Evolutionary conservation across 2,888 invertebrate species (phyloP).

Genomic region (Campaea margaritaria): DNA sequence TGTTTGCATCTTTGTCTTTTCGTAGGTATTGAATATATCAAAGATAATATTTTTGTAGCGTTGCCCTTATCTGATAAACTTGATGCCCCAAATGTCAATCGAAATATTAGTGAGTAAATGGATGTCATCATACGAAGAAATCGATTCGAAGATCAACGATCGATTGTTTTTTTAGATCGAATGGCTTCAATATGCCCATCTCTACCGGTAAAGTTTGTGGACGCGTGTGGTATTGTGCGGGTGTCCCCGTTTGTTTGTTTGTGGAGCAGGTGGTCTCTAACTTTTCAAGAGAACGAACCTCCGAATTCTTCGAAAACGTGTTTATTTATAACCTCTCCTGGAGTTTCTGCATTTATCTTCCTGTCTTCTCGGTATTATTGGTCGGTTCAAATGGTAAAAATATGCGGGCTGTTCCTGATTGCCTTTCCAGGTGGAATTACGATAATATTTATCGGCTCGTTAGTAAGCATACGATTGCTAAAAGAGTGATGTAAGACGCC

Average conservation of each 20-base stretch:
- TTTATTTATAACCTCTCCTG: slow-evolving; percentile 43
- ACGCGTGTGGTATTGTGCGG: slow-evolving; percentile 37
- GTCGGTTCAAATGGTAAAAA: slow-evolving; percentile 30
- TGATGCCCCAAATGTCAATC: too few species aligned
- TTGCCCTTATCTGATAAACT: too few species aligned
- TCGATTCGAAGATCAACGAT: too few species aligned
- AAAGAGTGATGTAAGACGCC: too few species aligned
- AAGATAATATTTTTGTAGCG: too few species aligned
- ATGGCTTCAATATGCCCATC: slow-evolving; percentile 16
- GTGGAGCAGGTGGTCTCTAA: slow-evolving; percentile 49
- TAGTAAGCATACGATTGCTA: too few species aligned
- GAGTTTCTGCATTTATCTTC: slow-evolving; percentile 37
- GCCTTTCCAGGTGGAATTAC: neutral
- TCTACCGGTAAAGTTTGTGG: slow-evolving; percentile 32
- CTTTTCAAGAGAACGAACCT: slow-evolving; percentile 41
- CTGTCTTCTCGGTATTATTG: slow-evolving; percentile 36
- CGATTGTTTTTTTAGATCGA: slow-evolving; percentile 1
- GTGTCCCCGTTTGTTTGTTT: slow-evolving; percentile 48
- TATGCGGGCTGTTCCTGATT: slow-evolving; percentile 16
- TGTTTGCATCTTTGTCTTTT: too few species aligned
- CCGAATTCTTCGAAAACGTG: slow-evolving; percentile 48
- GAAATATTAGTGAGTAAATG: too few species aligned
- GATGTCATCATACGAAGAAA: too few species aligned
- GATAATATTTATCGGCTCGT: neutral
- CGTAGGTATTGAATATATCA: too few species aligned